Evolutionary conservation across 1,140 invertebrate species (phyloP).

Genomic region (Apis florea): DNA sequence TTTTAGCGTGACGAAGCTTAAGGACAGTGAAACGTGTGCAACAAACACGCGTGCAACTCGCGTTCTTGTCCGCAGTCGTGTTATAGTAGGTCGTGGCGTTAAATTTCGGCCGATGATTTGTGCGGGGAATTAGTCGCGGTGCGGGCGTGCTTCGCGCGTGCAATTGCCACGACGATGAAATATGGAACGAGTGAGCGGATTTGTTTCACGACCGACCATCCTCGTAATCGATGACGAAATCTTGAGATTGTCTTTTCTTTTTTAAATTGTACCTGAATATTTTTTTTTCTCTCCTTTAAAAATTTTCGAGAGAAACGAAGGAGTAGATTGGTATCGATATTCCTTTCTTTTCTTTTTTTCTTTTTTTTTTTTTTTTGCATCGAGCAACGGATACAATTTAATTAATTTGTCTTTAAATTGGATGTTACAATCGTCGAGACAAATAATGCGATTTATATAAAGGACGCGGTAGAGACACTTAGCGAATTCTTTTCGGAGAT

Average conservation of each 20-base stretch:
- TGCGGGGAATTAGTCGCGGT: conserved; percentile 22
- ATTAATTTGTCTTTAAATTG: too few relatives aligned
- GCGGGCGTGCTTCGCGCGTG: conserved; percentile 2
- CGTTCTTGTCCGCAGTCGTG: conserved; percentile 9
- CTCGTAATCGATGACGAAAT: not conserved
- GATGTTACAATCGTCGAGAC: not conserved
- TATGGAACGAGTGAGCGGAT: conserved; percentile 11
- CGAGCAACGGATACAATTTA: too few relatives aligned
- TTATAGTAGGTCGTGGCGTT: conserved; percentile 31
- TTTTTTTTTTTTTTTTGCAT: too few relatives aligned
- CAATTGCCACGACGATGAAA: conserved; percentile 28
- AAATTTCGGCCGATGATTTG: conserved; percentile 41
- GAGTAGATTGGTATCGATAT: too few relatives aligned
- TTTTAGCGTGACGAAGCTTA: conserved; percentile 9
- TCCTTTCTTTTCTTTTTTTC: too few relatives aligned
- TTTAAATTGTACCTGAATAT: too few relatives aligned
- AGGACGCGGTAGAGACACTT: not conserved
- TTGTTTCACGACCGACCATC: not conserved
- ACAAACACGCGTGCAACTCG: not conserved
- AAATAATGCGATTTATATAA: not conserved
- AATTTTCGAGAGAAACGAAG: not conserved
- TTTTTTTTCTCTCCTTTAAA: too few relatives aligned
- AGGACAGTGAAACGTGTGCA: not conserved
- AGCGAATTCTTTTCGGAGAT: not conserved
- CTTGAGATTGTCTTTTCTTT: too few relatives aligned